Conservation (phyloP, 2,888 invertebrate species). For the Meganola albula region DNA sequence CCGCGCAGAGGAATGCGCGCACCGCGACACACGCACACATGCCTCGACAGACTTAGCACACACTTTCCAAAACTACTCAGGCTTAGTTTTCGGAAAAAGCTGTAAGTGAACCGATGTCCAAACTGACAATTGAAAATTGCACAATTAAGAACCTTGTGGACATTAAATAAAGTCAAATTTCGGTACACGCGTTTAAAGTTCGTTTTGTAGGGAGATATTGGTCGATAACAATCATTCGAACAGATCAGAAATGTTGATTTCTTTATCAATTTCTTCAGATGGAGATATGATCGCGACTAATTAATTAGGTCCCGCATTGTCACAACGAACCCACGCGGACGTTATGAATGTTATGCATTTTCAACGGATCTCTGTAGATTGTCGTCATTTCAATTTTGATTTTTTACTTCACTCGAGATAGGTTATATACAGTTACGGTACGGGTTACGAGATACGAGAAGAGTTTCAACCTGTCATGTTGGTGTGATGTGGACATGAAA, state of each 20-base stretch:
- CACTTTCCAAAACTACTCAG: constrained; percentile 31
- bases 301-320: too few relatives aligned
- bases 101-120: constrained; percentile 20
- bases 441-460: too few relatives aligned
- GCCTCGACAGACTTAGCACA: constrained; percentile 25
- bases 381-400: too few relatives aligned
- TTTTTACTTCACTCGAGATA: too few relatives aligned
- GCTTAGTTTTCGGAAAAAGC: constrained; percentile 1
- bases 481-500: too few relatives aligned
- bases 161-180: neutral
- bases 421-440: too few relatives aligned
- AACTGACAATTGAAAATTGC: constrained; percentile 31
- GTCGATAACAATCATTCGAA: constrained; percentile 37
- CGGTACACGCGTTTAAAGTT: constrained; percentile 6
- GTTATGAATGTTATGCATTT: too few relatives aligned
- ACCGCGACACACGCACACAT: constrained; percentile 23
- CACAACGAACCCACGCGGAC: too few relatives aligned
- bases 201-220: constrained; percentile 30
- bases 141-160: constrained; percentile 5
- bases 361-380: too few relatives aligned
- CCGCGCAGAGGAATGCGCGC: constrained; percentile 37
- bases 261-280: constrained; percentile 43
- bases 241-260: constrained; percentile 42
- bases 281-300: constrained; percentile 16
- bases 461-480: too few relatives aligned